phyloP scores from a whole-genome alignment of 2,888 invertebrate genomes.

The Lissocephala sabroskyi region DNA sequence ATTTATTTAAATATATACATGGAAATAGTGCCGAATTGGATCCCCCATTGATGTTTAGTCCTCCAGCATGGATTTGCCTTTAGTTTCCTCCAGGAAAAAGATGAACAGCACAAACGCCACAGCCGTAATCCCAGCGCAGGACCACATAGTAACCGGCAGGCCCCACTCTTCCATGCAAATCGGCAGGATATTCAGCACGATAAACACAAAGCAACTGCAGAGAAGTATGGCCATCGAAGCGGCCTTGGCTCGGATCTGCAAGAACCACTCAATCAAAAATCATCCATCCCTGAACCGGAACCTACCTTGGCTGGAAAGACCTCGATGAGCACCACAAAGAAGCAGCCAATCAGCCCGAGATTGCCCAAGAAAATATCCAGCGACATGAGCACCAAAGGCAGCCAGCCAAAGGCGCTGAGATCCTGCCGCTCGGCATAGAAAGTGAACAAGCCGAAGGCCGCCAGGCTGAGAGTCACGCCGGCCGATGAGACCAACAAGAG shows the following conservation, averaged over 20 bases:
- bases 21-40: conserved; percentile 28
- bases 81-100: conserved; percentile 59
- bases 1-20: conserved; percentile 52
- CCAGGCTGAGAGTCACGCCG: conserved; percentile 55
- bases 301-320: conserved; percentile 67
- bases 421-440: conserved; percentile 33
- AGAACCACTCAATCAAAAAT: neutral
- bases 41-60: conserved; percentile 16
- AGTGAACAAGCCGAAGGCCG: conserved; percentile 53
- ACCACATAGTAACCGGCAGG: conserved; percentile 55
- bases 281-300: neutral
- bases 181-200: conserved; percentile 60
- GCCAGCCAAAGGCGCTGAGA: conserved; percentile 49
- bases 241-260: conserved; percentile 60
- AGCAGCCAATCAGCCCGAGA: conserved; percentile 64
- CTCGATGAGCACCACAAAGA: conserved; percentile 66
- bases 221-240: conserved; percentile 48
- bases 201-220: conserved; percentile 52
- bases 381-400: conserved; percentile 63
- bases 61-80: conserved; percentile 50
- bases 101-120: conserved; percentile 47
- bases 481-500: conserved; percentile 57
- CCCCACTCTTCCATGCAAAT: conserved; percentile 43
- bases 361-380: conserved; percentile 63
- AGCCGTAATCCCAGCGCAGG: conserved; percentile 35